Percentiles rank a stretch among this genome's conserved stretches.
These are phyloP conservation scores for Vimba vimba DNA, from an alignment of 2,113 vertebrate genomes.

Conservation along the genomic window DNA sequence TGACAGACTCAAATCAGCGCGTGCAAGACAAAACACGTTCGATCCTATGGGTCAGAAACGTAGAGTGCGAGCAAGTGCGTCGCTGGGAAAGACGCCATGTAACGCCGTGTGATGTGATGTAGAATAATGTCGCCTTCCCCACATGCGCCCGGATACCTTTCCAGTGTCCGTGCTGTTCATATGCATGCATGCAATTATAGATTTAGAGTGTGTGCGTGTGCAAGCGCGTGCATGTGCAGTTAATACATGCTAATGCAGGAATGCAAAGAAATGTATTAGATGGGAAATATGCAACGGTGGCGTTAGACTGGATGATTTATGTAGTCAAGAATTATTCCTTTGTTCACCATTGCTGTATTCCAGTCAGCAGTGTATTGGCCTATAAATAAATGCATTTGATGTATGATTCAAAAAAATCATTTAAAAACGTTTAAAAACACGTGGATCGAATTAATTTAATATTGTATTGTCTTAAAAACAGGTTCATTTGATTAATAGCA, in stretches of 20 bases:
- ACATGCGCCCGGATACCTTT: slow-evolving; percentile 71
- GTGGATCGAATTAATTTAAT: background rate
- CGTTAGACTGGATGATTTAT: slow-evolving; percentile 34
- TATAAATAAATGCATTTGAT: background rate
- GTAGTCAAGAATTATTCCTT: background rate
- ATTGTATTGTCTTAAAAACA: background rate
- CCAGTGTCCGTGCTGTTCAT: slow-evolving; percentile 55
- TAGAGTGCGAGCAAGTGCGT: slow-evolving; percentile 48
- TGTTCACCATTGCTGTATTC: slow-evolving; percentile 1
- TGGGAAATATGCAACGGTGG: background rate
- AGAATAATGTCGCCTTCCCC: slow-evolving; percentile 73
- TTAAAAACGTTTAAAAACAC: no score
- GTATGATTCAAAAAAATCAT: background rate
- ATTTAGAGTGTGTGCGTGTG: background rate
- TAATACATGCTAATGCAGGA: background rate
- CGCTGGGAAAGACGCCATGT: slow-evolving; percentile 66
- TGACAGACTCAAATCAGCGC: slow-evolving; percentile 12
- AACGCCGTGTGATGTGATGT: slow-evolving; percentile 69
- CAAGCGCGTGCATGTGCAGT: background rate
- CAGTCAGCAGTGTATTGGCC: background rate
- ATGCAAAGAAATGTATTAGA: background rate
- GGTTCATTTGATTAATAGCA: background rate
- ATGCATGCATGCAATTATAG: slow-evolving; percentile 16
- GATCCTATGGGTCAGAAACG: background rate
- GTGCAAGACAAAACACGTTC: background rate